Base-by-base conservation (phyloP, 2,888 invertebrate genomes). In the Drosophila barbarae region DNA sequence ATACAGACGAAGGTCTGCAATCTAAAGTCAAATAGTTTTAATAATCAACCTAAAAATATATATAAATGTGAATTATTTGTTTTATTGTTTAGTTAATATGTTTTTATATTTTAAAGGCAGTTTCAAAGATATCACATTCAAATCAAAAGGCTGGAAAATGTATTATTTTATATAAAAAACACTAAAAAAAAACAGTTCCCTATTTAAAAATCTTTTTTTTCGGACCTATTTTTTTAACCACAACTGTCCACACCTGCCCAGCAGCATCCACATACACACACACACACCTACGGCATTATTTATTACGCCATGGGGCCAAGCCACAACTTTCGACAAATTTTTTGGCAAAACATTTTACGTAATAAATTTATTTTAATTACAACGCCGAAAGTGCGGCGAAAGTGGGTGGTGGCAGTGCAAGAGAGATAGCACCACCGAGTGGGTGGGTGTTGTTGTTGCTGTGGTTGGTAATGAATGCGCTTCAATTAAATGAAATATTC, bases 401-500 rank as follows among this genome's bases (percentile, higher is more conserved):
- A 12, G 23, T 26, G 41, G 46, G 38, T n/a, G 47, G 53, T 13
- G 50, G n/a, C 39, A 13, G 35, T 21, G 49, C 39, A 32, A 21
- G 35, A 26, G 21, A 18, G 65, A 18, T 13, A 30, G 18, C 46
- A 13, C 30, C 30, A 3, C 30, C 46, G 36, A 39, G 47, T 28
- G 41, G 60, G 46, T 55, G 66, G 53, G 35, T 55, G 63, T 26
- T 67, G 63, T 59, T 65, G 56, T 60, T 46, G 54, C 34, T 51
- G 50, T 63, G 73, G 69, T 65, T 49, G 51, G 65, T 83, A 83
- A 80, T 80, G 81, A 83, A 80, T 80, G 80, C 78, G 81, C 76
- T 80, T 81, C 84, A 80, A 80, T 80, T 80, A 80, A 81, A 78
- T 83, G 84, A 80, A 80, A 80, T 83, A 80, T 80, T 80, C 80